Evolutionary conservation across 2,113 vertebrate species (phyloP), one percentile per base, ranked within the genome.

Genomic region (Fukomys damarensis): DNA sequence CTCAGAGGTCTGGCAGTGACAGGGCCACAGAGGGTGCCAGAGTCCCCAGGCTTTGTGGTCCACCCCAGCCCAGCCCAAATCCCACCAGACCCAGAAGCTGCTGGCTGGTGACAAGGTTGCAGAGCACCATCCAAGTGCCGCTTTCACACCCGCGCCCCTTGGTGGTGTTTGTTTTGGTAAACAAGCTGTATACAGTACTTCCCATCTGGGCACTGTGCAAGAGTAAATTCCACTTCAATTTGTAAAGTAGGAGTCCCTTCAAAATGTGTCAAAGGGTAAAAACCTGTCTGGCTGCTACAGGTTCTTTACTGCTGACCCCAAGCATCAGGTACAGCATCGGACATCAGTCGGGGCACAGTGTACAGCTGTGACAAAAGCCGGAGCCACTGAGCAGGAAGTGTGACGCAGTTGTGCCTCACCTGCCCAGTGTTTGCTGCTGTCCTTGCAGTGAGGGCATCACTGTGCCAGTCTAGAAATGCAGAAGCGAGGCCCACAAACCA

Each of bases 281-380:
- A 77, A 30, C n/a, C 74, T 30, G 43, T 77, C 74, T 49, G 17
- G 58, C 28, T 61, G 54, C 84, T 86, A 59, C 30, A 74, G 41
- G 49, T 68, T 92, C 95, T 92, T 82, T 32, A 91, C 70, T 90
- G 80, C 63, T 80, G 76, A 95, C 76, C 89, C 86, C 41, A 85
- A 63, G 79, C 96, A 94, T 49, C 58, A 61, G 91, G 72, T 70
- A 59, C 38, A 85, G 56, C 26, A 46, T 26, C 14, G 0, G 41
- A 66, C 63, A 74, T 88, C 68, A 59, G 20, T 2, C 16, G 1
- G 70, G 81, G 83, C 83, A 63, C 63, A 49, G 26, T 32, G 32
- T 85, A 38, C 43, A 81, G 59, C 70, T 82, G 58, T 54, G 88
- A 59, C 70, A 88, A 65, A 54, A 74, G 52, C 49, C 86, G 46